Percentiles rank a stretch among this genome's conserved stretches.
These are phyloP conservation scores for Meteorus sp. DNA, from an alignment of 1,140 invertebrate genomes.

Conservation along the genomic window DNA sequence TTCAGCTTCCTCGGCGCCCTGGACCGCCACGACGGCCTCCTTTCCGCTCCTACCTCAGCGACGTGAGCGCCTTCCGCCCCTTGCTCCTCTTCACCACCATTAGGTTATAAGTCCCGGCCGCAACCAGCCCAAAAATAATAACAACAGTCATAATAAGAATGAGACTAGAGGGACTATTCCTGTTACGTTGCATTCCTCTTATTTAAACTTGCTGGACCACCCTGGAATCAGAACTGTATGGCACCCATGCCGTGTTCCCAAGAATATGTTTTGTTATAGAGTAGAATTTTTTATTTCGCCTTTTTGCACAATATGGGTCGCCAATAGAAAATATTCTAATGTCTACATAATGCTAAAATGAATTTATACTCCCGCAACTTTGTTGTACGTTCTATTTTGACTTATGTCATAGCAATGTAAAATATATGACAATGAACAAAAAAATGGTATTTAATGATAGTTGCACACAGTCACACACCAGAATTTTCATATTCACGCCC, in stretches of 20 bases:
- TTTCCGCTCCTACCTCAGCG: slow-evolving; percentile 33
- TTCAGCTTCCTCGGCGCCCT: slow-evolving; percentile 26
- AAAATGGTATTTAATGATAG: slow-evolving; percentile 28
- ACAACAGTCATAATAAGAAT: slow-evolving; percentile 48
- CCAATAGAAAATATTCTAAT: too few species aligned
- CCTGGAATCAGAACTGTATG: slow-evolving; percentile 36
- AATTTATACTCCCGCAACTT: too few species aligned
- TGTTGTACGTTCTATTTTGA: too few species aligned
- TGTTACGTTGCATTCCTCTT: slow-evolving; percentile 57
- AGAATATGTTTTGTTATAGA: slow-evolving; percentile 19
- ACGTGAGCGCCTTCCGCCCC: slow-evolving; percentile 34
- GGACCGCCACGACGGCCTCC: slow-evolving; percentile 32
- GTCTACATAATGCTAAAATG: too few species aligned
- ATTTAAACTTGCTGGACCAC: slow-evolving; percentile 55
- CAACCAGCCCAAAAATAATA: slow-evolving; percentile 48
- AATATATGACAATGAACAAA: slow-evolving; percentile 1
- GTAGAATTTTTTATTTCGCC: neutral
- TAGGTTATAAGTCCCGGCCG: slow-evolving; percentile 37
- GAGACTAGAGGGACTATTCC: slow-evolving; percentile 52
- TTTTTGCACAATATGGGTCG: neutral
- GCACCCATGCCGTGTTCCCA: slow-evolving; percentile 22
- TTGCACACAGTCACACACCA: slow-evolving; percentile 28
- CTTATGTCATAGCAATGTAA: neutral
- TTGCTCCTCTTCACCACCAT: too few species aligned
- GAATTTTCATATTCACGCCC: neutral